phyloP scores from a whole-genome alignment of 2,888 invertebrate genomes.

The Chloroclystis v-ata region DNA sequence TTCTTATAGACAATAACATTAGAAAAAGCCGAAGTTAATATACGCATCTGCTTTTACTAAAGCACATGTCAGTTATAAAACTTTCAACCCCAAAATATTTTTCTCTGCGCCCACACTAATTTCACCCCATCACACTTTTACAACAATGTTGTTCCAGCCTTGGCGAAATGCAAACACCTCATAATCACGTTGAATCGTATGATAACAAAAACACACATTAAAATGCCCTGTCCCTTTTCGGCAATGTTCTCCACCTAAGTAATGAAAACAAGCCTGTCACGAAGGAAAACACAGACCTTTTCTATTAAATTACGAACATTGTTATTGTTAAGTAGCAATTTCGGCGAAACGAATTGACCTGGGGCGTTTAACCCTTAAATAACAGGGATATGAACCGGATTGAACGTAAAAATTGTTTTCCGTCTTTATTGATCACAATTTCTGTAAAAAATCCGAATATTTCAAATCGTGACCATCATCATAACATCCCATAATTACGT shows the following conservation, averaged over 20 bases:
- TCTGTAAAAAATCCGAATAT: no score
- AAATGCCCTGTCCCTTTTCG: slow-evolving; percentile 6
- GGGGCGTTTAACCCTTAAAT: slow-evolving; percentile 18
- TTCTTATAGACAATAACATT: no score
- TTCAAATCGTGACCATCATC: no score
- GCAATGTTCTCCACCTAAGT: slow-evolving; percentile 29
- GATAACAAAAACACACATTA: slow-evolving; percentile 15
- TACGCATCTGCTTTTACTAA: no score
- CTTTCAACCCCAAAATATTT: not conserved
- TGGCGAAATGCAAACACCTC: not conserved
- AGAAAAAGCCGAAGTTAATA: no score
- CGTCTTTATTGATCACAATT: no score
- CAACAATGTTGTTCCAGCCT: not conserved
- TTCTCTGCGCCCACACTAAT: not conserved
- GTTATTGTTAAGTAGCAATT: slow-evolving; percentile 41
- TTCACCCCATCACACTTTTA: not conserved
- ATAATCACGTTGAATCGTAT: slow-evolving; percentile 21
- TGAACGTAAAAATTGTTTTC: not conserved
- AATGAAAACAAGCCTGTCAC: slow-evolving; percentile 41
- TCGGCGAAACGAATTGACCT: slow-evolving; percentile 34
- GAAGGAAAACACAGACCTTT: slow-evolving; percentile 42
- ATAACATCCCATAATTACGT: no score
- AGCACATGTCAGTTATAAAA: no score
- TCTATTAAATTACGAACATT: slow-evolving; percentile 39
- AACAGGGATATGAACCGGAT: not conserved